Evolutionary conservation across 2,888 invertebrate species (phyloP).

Genomic region (Hofmannophila pseudospretella): DNA sequence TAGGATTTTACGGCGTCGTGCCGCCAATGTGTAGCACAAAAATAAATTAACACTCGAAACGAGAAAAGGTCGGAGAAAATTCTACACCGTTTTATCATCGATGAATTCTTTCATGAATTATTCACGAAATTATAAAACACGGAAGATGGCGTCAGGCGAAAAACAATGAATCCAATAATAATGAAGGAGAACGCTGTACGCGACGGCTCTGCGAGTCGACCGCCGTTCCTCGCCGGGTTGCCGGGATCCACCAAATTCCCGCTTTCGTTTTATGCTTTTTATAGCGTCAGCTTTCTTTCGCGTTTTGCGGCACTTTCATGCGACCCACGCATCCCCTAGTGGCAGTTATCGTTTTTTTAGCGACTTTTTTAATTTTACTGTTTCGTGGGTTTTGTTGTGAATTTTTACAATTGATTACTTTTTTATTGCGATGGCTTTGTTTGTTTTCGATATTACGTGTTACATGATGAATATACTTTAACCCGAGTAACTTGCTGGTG

Average conservation of each 20-base stretch:
- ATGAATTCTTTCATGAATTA: slow-evolving; percentile 36
- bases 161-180: slow-evolving; percentile 50
- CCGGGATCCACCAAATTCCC: slow-evolving; percentile 27
- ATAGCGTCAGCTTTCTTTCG: slow-evolving; percentile 28
- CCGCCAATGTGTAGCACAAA: not conserved
- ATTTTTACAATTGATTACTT: not conserved
- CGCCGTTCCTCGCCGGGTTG: slow-evolving; percentile 1
- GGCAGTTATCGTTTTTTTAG: slow-evolving; percentile 35
- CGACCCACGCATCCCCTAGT: slow-evolving; percentile 29
- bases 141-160: slow-evolving; percentile 40
- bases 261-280: slow-evolving; percentile 23
- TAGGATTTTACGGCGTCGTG: too few relatives aligned
- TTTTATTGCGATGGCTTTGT: too few relatives aligned
- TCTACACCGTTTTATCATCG: slow-evolving; percentile 28
- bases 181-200: slow-evolving; percentile 21
- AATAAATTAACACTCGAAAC: slow-evolving; percentile 9
- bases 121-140: slow-evolving; percentile 43
- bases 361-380: slow-evolving; percentile 31
- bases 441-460: too few relatives aligned
- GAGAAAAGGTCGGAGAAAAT: slow-evolving; percentile 16
- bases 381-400: slow-evolving; percentile 19
- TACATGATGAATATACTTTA: too few relatives aligned
- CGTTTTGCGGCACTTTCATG: slow-evolving; percentile 30
- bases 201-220: not conserved
- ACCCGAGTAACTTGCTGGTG: too few relatives aligned